A percentile compares a stretch with the other conserved stretches of the same genome.
These are phyloP conservation scores for Melanargia galathea DNA, from an alignment of 2,888 invertebrate genomes.

Conservation along the genomic window DNA sequence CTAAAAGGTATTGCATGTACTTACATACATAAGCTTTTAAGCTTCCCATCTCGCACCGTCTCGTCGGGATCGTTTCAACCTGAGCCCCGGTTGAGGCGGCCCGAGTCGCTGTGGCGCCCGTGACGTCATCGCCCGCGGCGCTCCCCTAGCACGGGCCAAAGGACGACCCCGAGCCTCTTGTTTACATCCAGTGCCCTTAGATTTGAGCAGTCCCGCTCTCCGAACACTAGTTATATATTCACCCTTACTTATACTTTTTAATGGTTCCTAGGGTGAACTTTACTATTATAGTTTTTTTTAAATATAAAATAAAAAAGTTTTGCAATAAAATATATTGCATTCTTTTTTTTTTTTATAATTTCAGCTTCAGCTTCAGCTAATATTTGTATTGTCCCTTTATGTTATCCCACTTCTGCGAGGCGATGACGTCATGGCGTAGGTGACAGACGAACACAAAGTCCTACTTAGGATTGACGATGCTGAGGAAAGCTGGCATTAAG, in stretches of 20 bases:
- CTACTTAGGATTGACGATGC: slow-evolving; percentile 59
- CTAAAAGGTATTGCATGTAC: slow-evolving; percentile 12
- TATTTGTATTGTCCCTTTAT: no score
- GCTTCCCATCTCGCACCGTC: slow-evolving; percentile 52
- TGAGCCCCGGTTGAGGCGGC: slow-evolving; percentile 57
- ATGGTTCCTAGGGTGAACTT: not conserved
- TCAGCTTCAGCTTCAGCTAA: no score
- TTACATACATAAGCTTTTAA: slow-evolving; percentile 7
- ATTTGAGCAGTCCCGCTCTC: slow-evolving; percentile 38
- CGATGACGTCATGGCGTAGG: slow-evolving; percentile 56
- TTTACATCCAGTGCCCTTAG: slow-evolving; percentile 48
- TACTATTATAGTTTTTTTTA: not conserved
- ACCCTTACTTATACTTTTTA: slow-evolving; percentile 18
- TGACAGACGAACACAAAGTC: slow-evolving; percentile 65
- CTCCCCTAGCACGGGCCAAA: slow-evolving; percentile 46
- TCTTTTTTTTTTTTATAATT: no score
- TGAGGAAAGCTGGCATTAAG: slow-evolving; percentile 67
- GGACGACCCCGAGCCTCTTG: slow-evolving; percentile 51
- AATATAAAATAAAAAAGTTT: not conserved
- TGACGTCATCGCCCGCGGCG: slow-evolving; percentile 65
- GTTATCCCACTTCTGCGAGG: slow-evolving; percentile 34
- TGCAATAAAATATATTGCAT: not conserved
- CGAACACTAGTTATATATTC: slow-evolving; percentile 29
- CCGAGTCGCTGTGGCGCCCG: slow-evolving; percentile 66
- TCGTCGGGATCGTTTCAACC: slow-evolving; percentile 60